Base-by-base conservation (phyloP, 2,888 invertebrate genomes). In the Apotomis betuletana region DNA sequence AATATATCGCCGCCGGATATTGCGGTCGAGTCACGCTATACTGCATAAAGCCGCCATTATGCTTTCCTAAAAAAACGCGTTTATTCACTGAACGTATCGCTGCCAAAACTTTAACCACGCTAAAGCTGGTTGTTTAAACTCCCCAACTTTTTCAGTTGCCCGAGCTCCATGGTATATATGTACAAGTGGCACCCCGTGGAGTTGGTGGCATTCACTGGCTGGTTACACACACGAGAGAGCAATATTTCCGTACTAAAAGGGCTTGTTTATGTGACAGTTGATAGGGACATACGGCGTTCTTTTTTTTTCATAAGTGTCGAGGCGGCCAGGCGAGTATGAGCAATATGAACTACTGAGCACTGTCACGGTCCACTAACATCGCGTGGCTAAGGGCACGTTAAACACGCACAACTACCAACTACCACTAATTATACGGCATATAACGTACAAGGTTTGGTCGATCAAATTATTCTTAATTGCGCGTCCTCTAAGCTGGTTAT, bases 161-260 rank as follows among this genome's bases (percentile, higher is more conserved):
- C 41, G 10, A 36, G 49, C 51, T 67, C 46, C 15, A 13, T 4
- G 36, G 10, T 61, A 27, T 27, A 41, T 49, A 27, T 4, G 51
- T 51, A 13, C 27, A 27, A 13, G 49, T 49, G 61, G 61, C 46
- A 61, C 58, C 36, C 59, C 46, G 13, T 60, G 41, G 38, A 70
- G 58, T 58, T 38, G 15, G n/a, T 5, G 65, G 61, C 60, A 51
- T 61, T 67, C 51, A n/a, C 55, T 44, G 60, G 49, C 55, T 57
- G 41, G 55, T 51, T 60, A 67, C 65, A 70, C 70, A 71, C 67
- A 67, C 67, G 71, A 71, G 57, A 57, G 61, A 67, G 57, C 71
- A 71, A 71, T 67, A 36, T 65, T 65, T 44, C 13, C n/a, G 27
- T 46, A 46, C 27, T 46, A 57, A 64, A 49, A 63, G 36, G 49